These are phyloP conservation scores for Tetramorium parvispinum DNA, from an alignment of 1,140 invertebrate genomes.

Conservation along the genomic window DNA sequence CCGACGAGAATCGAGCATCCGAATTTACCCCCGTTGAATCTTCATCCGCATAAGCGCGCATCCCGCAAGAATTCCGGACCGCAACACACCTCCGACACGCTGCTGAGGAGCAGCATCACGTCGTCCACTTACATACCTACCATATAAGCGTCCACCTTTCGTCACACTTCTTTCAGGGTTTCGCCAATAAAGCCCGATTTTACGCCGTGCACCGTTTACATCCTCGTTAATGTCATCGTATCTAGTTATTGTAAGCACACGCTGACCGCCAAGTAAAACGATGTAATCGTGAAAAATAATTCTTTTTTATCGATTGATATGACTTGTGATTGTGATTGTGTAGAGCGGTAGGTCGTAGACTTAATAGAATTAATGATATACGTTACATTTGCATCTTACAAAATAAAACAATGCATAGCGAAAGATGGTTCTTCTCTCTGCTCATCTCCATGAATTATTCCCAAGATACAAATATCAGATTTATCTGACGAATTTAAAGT, in stretches of 20 bases:
- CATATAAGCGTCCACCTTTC: constrained; percentile 73
- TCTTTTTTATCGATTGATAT: constrained; percentile 58
- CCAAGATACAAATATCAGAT: background rate
- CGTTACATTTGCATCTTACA: constrained; percentile 63
- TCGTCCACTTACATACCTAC: constrained; percentile 82
- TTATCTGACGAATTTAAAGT: background rate
- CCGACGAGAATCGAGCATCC: constrained; percentile 93
- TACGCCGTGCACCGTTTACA: constrained; percentile 39
- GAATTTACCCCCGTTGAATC: constrained; percentile 91
- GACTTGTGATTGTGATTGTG: constrained; percentile 48
- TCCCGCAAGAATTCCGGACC: constrained; percentile 87
- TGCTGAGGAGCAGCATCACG: constrained; percentile 79
- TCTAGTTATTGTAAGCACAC: constrained; percentile 53
- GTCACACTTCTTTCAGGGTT: constrained; percentile 13
- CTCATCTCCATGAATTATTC: background rate
- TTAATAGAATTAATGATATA: constrained; percentile 45
- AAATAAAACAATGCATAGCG: constrained; percentile 45
- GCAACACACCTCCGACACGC: constrained; percentile 88
- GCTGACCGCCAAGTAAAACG: constrained; percentile 34
- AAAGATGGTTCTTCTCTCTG: background rate
- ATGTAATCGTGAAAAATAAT: constrained; percentile 48
- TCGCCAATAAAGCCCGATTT: constrained; percentile 35
- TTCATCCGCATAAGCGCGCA: constrained; percentile 87
- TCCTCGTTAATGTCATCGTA: constrained; percentile 50
- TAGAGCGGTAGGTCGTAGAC: constrained; percentile 45